Base-by-base conservation (phyloP, 2,797 vertebrate genomes). In the Hyperoplus immaculatus region DNA sequence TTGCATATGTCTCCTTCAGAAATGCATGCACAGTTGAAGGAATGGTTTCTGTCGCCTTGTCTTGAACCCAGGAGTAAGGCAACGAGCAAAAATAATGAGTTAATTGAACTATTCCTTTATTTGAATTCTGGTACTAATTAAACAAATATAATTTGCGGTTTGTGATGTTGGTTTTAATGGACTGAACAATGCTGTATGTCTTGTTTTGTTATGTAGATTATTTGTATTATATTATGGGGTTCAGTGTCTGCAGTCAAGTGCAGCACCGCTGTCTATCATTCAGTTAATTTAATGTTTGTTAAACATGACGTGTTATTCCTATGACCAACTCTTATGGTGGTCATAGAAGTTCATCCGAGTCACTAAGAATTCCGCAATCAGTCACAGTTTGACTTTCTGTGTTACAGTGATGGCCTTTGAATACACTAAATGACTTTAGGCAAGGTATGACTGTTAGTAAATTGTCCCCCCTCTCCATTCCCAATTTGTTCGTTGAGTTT, bases 401-500 rank as follows among this genome's bases (percentile, higher is more conserved):
- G 9, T 59, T 54, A 45, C 15, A 9, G 41, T 70, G 66, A 80
- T 60, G 13, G 14, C 45, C 29, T 45, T 50, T 53, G 43, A 49
- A n/a, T 1, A 9, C 41, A 61, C 68, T 41, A 49, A 78, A 39
- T 75, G 46, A 63, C 56, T 41, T 72, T 6, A 72, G 29, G 63
- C 29, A 39, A 63, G 5, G 45, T 55, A 38, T 54, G 59, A 66
- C 13, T 72, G 54, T 69, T 58, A 53, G 55, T 21, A 56, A 59
- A 67, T 49, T 41, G 47, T 5, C 39, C 38, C 15, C n/a, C 49
- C n/a, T 62, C 59, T 56, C 51, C 49, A 59, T 67, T 58, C 72
- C 80, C 59, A 46, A 65, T 72, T 68, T 73, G 38, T 60, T 69
- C 53, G 72, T 76, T 69, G 12, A 55, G 41, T 65, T 83, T 58